Conservation (phyloP, 1,140 invertebrate species). For the Onthophagus taurus region DNA sequence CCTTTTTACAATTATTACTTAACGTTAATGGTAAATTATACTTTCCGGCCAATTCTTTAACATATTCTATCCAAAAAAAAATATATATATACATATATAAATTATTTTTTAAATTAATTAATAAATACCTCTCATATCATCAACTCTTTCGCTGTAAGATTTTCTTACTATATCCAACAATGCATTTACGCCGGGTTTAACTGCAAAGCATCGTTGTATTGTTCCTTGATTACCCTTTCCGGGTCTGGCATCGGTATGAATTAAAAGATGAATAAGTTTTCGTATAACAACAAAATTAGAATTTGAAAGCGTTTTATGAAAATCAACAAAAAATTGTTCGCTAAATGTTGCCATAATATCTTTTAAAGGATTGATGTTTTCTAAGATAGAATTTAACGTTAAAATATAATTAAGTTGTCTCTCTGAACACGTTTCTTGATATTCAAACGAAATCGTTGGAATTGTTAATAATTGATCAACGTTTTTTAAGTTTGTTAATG, state of each 20-base stretch:
- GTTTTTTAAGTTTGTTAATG: slow-evolving; percentile 32
- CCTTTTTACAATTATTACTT: slow-evolving; percentile 55
- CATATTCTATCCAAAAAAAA: slow-evolving; percentile 35
- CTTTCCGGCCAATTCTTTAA: slow-evolving; percentile 52
- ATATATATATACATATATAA: too few relatives aligned
- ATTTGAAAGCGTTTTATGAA: slow-evolving; percentile 19
- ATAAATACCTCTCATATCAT: slow-evolving; percentile 58
- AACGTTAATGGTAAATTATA: slow-evolving; percentile 56
- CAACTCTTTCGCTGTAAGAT: slow-evolving; percentile 66
- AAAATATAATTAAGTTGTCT: slow-evolving; percentile 71
- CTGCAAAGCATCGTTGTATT: slow-evolving; percentile 74
- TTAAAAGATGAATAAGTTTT: slow-evolving; percentile 37
- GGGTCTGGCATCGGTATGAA: slow-evolving; percentile 60
- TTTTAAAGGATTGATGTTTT: slow-evolving; percentile 56
- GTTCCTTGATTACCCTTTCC: slow-evolving; percentile 58
- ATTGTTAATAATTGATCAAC: slow-evolving; percentile 46
- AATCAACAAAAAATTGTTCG: slow-evolving; percentile 45
- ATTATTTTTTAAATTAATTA: slow-evolving; percentile 4
- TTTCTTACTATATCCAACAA: slow-evolving; percentile 68
- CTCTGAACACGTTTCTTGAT: slow-evolving; percentile 55
- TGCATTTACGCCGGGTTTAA: slow-evolving; percentile 64
- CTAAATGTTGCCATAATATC: slow-evolving; percentile 47
- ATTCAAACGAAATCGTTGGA: slow-evolving; percentile 43
- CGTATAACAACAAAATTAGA: slow-evolving; percentile 27
- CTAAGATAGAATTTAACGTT: slow-evolving; percentile 67